Evolutionary conservation across 2,113 vertebrate genomes (phyloP).

Genomic region (Cacatua alba): DNA sequence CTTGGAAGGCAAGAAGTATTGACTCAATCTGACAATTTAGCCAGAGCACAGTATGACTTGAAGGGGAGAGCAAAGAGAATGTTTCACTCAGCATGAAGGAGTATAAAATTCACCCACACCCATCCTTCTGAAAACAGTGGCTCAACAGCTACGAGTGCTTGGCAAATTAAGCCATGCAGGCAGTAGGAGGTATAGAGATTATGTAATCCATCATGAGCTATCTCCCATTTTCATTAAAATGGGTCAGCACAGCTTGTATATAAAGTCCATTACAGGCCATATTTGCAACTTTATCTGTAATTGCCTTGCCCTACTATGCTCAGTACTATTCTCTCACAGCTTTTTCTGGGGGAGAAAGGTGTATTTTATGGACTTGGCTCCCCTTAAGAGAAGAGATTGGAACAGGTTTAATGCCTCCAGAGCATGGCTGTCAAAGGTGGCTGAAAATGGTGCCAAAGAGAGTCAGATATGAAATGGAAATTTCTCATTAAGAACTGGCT

Average conservation of each 20-base stretch:
- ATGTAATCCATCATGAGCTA: neutral
- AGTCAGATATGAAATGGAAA: neutral
- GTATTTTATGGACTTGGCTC: neutral
- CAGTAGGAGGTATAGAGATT: neutral
- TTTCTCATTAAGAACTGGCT: neutral
- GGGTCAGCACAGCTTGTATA: neutral
- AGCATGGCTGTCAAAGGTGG: neutral
- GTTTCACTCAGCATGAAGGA: neutral
- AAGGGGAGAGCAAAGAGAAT: neutral
- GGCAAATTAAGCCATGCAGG: conserved; percentile 11
- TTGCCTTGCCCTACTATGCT: neutral
- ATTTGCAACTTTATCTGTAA: neutral
- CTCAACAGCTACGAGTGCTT: neutral
- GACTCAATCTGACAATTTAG: conserved; percentile 21
- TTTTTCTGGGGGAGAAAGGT: neutral
- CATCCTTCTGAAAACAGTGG: conserved; percentile 34
- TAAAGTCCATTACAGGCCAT: neutral
- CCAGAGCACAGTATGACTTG: neutral
- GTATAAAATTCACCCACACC: neutral
- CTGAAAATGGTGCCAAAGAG: neutral
- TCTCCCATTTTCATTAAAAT: conserved; percentile 13
- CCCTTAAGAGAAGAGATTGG: neutral
- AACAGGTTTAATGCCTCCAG: neutral
- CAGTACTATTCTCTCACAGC: neutral
- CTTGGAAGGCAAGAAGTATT: neutral